Evolutionary conservation across 2,888 invertebrate species (phyloP), one percentile per base, ranked within the genome.

Genomic region (Noctua janthina): DNA sequence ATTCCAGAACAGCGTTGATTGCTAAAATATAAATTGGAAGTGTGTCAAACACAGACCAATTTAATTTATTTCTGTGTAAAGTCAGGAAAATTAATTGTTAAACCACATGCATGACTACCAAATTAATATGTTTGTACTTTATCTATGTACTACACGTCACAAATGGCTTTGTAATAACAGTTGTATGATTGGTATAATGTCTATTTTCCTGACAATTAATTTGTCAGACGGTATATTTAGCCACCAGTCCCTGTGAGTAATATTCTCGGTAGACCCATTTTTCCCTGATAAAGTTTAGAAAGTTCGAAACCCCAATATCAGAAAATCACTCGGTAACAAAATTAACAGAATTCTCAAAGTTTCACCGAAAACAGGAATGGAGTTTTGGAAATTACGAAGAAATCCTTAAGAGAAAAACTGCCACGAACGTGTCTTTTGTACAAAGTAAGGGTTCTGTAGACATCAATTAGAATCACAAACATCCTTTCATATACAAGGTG

Each of bases 301-400:
- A 56, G 49, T 67, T 67, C 2, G n/a, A 20, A 29, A 59, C 13
- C 39, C 13, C 17, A 67, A 49, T 49, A 67, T 39, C 5, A 20
- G 43, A 78, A 83, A 78, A 78, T 71, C 39, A 71, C 39, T 80
- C 29, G 43, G 54, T 56, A 29, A 11, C 8, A 20, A 81, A 72
- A 75, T 72, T 56, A 62, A 75, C 62, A 51, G 29, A 49, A 66
- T 54, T 70, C 23, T 62, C 35, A 75, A 81, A 83, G 70, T 86
- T 69, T 39, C 20, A 8, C 8, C 35, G 8, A 67, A 76, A 74
- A 76, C 39, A 56, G 15, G 13, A 51, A 66, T 73, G 54, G 46
- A 59, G n/a, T 66, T 81, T 10, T n/a, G 15, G 39, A 81, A 73
- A 39, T 54, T 29, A 20, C 13, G 59, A 59, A 59, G 10, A 76